phyloP scores from a whole-genome alignment of 2,888 invertebrate species.

The Strigamia crassipes region DNA sequence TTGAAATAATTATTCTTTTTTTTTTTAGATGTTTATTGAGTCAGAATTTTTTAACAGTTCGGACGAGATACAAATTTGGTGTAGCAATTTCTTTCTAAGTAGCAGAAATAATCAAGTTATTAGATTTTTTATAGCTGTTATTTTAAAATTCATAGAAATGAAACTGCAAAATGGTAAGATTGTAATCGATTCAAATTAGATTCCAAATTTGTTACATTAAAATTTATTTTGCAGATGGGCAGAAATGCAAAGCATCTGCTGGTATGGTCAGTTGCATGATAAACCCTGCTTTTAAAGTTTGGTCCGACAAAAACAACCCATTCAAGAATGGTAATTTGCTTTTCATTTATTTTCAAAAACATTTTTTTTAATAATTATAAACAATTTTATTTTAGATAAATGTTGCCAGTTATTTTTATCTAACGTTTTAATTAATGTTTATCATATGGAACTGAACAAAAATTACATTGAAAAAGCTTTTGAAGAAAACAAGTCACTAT shows the following conservation, averaged over 20 bases:
- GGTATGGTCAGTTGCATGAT: not conserved
- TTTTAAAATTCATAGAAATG: not conserved
- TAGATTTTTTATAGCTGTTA: not conserved
- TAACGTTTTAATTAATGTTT: not conserved
- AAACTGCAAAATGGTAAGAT: not conserved
- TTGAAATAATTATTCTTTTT: not conserved
- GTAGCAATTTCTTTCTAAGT: not conserved
- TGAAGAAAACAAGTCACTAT: not conserved
- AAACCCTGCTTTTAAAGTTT: not conserved
- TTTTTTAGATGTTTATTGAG: not conserved
- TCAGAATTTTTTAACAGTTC: not conserved
- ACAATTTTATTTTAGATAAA: not conserved
- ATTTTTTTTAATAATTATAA: not conserved
- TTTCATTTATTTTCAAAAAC: not conserved
- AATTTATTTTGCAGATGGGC: not conserved
- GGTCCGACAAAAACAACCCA: not conserved
- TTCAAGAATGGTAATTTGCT: not conserved
- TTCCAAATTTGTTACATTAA: not conserved
- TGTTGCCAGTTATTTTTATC: not conserved
- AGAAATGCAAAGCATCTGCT: not conserved
- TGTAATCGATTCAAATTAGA: not conserved
- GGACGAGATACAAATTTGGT: not conserved
- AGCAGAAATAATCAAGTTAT: not conserved
- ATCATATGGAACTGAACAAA: not conserved
- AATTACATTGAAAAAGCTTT: not conserved